Evolutionary conservation across 1,140 invertebrate species (phyloP).

Genomic region (Dinothrombium tinctorium): DNA sequence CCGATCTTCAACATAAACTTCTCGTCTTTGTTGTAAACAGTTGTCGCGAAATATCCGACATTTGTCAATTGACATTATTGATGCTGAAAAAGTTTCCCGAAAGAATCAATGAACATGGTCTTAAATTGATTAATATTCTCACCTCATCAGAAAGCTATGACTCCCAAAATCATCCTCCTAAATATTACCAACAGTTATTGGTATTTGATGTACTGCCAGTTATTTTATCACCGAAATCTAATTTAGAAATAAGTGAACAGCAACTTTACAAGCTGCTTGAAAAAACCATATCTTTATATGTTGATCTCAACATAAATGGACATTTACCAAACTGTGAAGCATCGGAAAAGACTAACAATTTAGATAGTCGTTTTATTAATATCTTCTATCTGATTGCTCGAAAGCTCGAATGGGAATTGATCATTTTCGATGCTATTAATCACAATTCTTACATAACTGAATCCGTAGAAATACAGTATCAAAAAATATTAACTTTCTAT

Average conservation of each 20-base stretch:
- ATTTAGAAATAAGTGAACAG: background rate
- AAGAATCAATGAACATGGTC: conserved; percentile 1
- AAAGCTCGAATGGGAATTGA: background rate
- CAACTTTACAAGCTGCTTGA: background rate
- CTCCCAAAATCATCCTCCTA: background rate
- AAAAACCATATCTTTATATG: background rate
- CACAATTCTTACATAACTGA: background rate
- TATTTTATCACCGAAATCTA: conserved; percentile 2
- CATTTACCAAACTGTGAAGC: background rate
- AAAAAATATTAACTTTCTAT: background rate
- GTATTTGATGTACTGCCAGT: conserved; percentile 4
- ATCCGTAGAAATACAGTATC: background rate
- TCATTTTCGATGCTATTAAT: background rate
- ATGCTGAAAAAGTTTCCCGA: conserved; percentile 5
- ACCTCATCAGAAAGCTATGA: background rate
- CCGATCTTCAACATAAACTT: background rate
- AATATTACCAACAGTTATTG: background rate
- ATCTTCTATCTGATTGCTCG: background rate
- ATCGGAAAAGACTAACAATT: background rate
- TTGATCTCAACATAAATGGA: background rate
- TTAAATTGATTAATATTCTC: background rate
- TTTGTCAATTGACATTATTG: background rate
- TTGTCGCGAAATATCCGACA: background rate
- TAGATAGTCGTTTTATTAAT: background rate
- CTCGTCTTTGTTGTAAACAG: background rate